Conservation (phyloP, 2,113 vertebrate genomes). For the Lampris incognitus region DNA sequence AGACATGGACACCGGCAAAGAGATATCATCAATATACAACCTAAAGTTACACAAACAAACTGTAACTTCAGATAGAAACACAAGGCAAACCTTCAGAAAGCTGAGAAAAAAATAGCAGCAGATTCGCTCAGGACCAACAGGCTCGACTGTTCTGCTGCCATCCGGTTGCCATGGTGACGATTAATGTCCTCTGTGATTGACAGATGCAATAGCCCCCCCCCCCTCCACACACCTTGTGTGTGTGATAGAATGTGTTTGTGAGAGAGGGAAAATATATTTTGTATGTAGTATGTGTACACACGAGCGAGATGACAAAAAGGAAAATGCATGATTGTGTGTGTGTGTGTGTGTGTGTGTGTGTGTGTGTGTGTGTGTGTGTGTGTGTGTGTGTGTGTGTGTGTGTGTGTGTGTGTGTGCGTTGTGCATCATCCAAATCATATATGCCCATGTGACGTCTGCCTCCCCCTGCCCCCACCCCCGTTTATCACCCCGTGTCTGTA, state of each 20-base stretch:
- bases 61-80: no score
- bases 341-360: not conserved
- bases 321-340: not conserved
- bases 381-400: not conserved
- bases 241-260: constrained; percentile 1
- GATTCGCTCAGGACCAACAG: constrained; percentile 45
- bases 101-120: constrained; percentile 1
- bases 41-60: no score
- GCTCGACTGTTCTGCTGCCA: constrained; percentile 24
- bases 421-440: not conserved
- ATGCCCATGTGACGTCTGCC: constrained; percentile 36
- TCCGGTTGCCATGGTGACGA: constrained; percentile 67
- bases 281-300: no score
- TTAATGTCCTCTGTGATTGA: constrained; percentile 67
- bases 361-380: not conserved
- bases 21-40: no score
- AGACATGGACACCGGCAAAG: no score
- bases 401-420: not conserved
- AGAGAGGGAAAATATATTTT: no score
- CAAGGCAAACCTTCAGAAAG: no score
- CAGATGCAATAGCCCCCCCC: constrained; percentile 50
- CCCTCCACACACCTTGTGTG: not conserved
- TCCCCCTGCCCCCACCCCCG: not conserved
- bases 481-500: not conserved
- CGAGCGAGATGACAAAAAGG: not conserved